A percentile compares a stretch with the other conserved stretches of the same genome.
These are phyloP conservation scores for Centropristis striata DNA, from an alignment of 2,113 vertebrate species.

Conservation along the genomic window DNA sequence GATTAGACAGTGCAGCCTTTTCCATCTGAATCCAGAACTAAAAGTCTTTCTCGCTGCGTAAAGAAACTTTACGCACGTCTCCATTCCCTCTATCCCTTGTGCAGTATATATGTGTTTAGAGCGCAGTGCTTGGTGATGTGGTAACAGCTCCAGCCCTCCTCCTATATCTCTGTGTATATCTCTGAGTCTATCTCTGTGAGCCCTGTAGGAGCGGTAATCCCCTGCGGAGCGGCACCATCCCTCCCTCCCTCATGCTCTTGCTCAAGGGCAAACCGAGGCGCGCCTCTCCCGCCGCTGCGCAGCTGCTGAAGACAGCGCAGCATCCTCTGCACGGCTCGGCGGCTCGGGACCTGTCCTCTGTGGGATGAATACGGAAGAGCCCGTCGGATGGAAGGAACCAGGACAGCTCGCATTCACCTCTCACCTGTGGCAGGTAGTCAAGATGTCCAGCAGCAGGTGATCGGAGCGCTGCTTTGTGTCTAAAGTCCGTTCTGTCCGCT, in stretches of 20 bases:
- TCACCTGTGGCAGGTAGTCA: conserved; percentile 41
- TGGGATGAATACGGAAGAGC: conserved; percentile 43
- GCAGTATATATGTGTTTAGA: too few relatives aligned
- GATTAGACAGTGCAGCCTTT: not conserved
- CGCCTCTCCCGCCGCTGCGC: conserved; percentile 53
- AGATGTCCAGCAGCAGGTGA: conserved; percentile 60
- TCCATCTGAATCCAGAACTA: not conserved
- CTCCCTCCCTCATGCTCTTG: conserved; percentile 58
- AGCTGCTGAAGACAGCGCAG: conserved; percentile 59
- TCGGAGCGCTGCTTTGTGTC: conserved; percentile 12
- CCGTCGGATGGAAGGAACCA: conserved; percentile 26
- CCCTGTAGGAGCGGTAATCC: conserved; percentile 64
- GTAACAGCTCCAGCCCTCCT: not conserved
- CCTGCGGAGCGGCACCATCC: conserved; percentile 46
- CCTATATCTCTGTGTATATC: not conserved
- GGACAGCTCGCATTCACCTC: conserved; percentile 5
- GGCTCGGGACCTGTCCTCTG: conserved; percentile 35
- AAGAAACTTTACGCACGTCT: too few relatives aligned
- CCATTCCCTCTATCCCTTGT: too few relatives aligned
- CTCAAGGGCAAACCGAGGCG: conserved; percentile 73
- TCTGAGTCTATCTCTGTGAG: conserved; percentile 28
- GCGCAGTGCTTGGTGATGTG: not conserved
- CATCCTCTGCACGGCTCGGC: conserved; percentile 47
- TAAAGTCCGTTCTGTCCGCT: conserved; percentile 26
- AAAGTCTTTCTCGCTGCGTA: not conserved